These are phyloP conservation scores for Anas platyrhynchos DNA, from an alignment of 2,113 vertebrate species.

Conservation along the genomic window DNA sequence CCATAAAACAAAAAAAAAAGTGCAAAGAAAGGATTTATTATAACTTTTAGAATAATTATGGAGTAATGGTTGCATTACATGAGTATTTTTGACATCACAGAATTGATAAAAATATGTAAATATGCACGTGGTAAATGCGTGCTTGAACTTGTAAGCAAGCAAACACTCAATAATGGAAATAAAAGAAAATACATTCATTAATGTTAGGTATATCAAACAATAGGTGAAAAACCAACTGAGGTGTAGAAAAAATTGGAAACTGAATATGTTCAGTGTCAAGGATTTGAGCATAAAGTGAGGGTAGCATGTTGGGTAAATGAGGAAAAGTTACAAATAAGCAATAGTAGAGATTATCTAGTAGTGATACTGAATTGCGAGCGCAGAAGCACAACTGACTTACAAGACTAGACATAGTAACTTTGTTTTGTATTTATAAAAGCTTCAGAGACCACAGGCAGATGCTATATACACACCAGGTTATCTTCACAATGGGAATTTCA, in stretches of 20 bases:
- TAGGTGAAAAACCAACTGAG: not conserved
- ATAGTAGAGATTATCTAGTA: not conserved
- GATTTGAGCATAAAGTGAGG: not conserved
- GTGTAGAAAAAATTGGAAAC: not conserved
- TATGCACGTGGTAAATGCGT: not conserved
- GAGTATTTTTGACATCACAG: not conserved
- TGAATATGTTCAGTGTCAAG: not conserved
- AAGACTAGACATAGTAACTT: not conserved
- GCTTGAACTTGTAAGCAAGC: not conserved
- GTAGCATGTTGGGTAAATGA: not conserved
- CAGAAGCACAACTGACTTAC: not conserved
- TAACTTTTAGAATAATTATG: not conserved
- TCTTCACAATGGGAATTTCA: not conserved
- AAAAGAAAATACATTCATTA: not conserved
- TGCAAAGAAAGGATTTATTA: not conserved
- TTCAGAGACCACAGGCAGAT: not conserved
- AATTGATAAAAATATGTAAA: not conserved
- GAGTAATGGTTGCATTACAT: not conserved
- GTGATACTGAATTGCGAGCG: not conserved
- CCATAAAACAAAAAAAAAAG: not conserved
- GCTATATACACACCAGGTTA: not conserved
- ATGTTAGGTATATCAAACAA: not conserved
- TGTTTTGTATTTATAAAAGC: not conserved
- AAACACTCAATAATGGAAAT: not conserved
- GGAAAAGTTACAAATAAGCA: not conserved